These are phyloP conservation scores for Watsonalla binaria DNA, from an alignment of 2,888 invertebrate species.

Conservation along the genomic window DNA sequence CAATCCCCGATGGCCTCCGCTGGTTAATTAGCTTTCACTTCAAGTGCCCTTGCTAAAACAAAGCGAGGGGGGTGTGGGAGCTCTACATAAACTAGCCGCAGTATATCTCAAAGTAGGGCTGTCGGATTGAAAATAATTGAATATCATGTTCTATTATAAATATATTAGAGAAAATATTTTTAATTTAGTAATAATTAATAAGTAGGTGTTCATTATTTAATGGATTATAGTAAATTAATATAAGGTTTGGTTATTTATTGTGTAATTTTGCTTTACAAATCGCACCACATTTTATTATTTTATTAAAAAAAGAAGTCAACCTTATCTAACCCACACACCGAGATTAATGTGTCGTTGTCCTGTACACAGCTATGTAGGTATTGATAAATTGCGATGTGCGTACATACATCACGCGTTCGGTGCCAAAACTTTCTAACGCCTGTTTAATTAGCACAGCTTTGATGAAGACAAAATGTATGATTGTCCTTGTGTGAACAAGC, in stretches of 20 bases:
- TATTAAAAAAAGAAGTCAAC: slow-evolving; percentile 9
- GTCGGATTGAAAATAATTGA: slow-evolving; percentile 21
- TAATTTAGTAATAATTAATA: too few species aligned
- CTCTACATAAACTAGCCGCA: slow-evolving; percentile 33
- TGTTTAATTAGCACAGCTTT: slow-evolving; percentile 35
- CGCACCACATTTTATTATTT: too few species aligned
- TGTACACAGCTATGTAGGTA: slow-evolving; percentile 28
- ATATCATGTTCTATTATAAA: too few species aligned
- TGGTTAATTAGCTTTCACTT: slow-evolving; percentile 45
- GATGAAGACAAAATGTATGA: slow-evolving; percentile 25
- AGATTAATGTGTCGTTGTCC: slow-evolving; percentile 61
- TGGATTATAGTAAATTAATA: too few species aligned
- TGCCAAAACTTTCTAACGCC: slow-evolving; percentile 41
- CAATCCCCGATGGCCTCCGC: slow-evolving; percentile 37
- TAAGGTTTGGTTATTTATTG: too few species aligned
- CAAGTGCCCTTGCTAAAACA: slow-evolving; percentile 19
- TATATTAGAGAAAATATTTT: too few species aligned
- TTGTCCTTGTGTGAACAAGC: slow-evolving; percentile 10
- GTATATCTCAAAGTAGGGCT: slow-evolving; percentile 37
- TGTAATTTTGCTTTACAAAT: too few species aligned
- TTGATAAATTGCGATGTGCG: slow-evolving; percentile 44
- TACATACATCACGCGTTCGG: slow-evolving; percentile 32
- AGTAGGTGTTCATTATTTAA: slow-evolving; percentile 9
- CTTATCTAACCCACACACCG: slow-evolving; percentile 38
- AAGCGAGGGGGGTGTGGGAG: slow-evolving; percentile 35